Percentiles rank a stretch among this genome's conserved stretches.
phyloP scores from a whole-genome alignment of 2,797 vertebrate genomes.

The Choloepus didactylus region DNA sequence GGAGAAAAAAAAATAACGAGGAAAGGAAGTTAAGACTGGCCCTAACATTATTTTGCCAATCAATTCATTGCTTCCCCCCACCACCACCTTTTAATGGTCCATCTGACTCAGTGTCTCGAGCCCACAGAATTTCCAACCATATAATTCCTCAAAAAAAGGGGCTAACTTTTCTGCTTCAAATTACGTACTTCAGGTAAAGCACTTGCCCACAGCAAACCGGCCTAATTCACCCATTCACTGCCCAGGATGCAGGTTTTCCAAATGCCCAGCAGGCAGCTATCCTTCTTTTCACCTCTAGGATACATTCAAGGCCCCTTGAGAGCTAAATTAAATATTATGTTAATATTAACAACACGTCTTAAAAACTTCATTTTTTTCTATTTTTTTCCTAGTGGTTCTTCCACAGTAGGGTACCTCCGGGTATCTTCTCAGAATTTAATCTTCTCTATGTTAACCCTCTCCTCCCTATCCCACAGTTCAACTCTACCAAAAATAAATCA shows the following conservation, averaged over 20 bases:
- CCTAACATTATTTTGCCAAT: background rate
- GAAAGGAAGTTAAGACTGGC: background rate
- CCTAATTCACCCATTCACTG: background rate
- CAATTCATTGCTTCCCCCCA: background rate
- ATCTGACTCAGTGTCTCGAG: slow-evolving; percentile 10
- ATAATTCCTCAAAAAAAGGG: slow-evolving; percentile 53
- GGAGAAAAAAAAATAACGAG: background rate
- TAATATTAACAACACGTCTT: no score
- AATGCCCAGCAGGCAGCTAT: background rate
- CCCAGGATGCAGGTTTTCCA: background rate
- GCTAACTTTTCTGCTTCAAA: slow-evolving; percentile 54
- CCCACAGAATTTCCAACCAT: slow-evolving; percentile 43
- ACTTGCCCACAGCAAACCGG: slow-evolving; percentile 25
- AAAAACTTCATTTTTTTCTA: no score
- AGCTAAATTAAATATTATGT: no score
- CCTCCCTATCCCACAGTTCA: background rate
- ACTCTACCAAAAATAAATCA: background rate
- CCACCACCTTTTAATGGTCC: background rate
- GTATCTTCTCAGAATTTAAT: background rate
- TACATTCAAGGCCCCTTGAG: background rate
- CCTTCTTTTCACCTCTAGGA: background rate
- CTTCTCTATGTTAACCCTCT: background rate
- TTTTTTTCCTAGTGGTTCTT: no score
- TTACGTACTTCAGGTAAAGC: background rate
- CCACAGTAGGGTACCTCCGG: no score